Evolutionary conservation across 2,888 invertebrate species (phyloP).

Genomic region (Psylliodes chrysocephalus): DNA sequence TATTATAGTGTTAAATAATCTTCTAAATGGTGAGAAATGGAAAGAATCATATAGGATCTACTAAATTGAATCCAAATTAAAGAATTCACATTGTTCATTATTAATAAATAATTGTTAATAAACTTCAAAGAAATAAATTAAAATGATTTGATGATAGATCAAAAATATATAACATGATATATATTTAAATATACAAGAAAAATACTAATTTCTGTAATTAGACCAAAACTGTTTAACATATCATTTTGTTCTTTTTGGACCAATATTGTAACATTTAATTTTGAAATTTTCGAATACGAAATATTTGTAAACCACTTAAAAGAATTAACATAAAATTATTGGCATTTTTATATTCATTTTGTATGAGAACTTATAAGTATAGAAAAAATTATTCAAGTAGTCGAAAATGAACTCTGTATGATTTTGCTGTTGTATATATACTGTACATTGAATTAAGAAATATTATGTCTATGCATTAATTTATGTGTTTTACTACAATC

Average conservation of each 20-base stretch:
- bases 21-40: no score
- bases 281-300: slow-evolving; percentile 7
- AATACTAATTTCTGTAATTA: no score
- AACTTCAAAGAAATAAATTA: no score
- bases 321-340: slow-evolving; percentile 55
- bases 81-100: no score
- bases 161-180: no score
- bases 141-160: no score
- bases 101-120: no score
- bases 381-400: slow-evolving; percentile 58
- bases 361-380: slow-evolving; percentile 50
- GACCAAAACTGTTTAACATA: slow-evolving; percentile 31
- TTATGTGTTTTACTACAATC: slow-evolving; percentile 48
- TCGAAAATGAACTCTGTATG: slow-evolving; percentile 53
- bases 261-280: slow-evolving; percentile 25
- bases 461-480: slow-evolving; percentile 59
- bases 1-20: no score
- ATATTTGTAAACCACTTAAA: slow-evolving; percentile 17
- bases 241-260: slow-evolving; percentile 43
- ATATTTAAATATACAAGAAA: no score
- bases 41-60: no score
- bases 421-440: slow-evolving; percentile 63
- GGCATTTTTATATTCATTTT: slow-evolving; percentile 61
- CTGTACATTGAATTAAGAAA: slow-evolving; percentile 63
- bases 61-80: no score